A percentile compares a stretch with the other conserved stretches of the same genome.
Evolutionary conservation across 92 coral and sea anemone species (phyloP).

Genomic region (Scolanthus callimorphus): DNA sequence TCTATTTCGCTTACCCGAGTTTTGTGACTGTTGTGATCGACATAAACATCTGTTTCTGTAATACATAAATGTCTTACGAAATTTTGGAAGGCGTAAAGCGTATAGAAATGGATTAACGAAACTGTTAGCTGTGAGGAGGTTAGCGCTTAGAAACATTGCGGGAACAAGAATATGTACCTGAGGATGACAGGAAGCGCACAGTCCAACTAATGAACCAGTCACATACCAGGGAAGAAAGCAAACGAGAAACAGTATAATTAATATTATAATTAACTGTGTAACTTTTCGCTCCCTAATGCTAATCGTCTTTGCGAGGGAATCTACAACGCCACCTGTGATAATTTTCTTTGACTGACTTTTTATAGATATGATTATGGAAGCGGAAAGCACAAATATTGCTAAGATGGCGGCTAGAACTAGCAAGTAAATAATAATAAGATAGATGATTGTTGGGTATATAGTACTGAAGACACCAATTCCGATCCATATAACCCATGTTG

Average conservation of each 20-base stretch:
- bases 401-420: slow-evolving; percentile 1
- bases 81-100: slow-evolving; percentile 29
- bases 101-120: slow-evolving; percentile 12
- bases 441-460: neutral
- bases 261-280: neutral
- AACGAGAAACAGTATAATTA: neutral
- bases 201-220: neutral
- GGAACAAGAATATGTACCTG: neutral
- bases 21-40: too few relatives aligned
- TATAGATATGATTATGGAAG: neutral
- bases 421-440: neutral
- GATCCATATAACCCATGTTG: slow-evolving; percentile 12
- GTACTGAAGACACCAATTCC: neutral
- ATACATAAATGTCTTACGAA: too few relatives aligned
- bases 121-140: neutral
- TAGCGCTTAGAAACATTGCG: neutral
- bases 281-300: slow-evolving; percentile 5
- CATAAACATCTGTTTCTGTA: too few relatives aligned
- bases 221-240: neutral
- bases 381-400: neutral
- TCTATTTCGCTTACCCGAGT: too few relatives aligned
- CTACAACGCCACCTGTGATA: neutral
- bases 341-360: slow-evolving; percentile 14
- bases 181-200: slow-evolving; percentile 11
- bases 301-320: neutral